Base-by-base conservation (phyloP, 2,888 invertebrate species). In the Creontiades dilutus region DNA sequence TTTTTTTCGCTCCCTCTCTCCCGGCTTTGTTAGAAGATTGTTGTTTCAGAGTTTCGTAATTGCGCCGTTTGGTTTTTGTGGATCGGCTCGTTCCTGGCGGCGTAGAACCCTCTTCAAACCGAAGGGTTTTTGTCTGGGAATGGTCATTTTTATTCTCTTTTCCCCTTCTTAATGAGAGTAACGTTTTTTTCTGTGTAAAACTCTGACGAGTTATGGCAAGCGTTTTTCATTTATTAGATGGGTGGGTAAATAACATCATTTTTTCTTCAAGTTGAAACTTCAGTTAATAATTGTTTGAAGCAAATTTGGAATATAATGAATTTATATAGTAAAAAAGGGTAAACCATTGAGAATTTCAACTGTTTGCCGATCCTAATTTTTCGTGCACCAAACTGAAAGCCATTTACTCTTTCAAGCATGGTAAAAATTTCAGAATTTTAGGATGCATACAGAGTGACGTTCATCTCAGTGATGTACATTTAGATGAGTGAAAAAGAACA, bases 31-130 rank as follows among this genome's bases (percentile, higher is more conserved):
- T 86, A 86, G 52, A 76, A 86, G 86, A 86, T 86, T 86, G 75
- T 86, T 86, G 86, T 86, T 86, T 76, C 86, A 68, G 86, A 86
- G 86, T 86, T 86, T 78, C 75, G 86, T 86, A 75, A 86, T 86
- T 75, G 86, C 28, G 75, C 75, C 37, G 16, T 86, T 75, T n/a
- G 86, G 75, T 86, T 86, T 86, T 86, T 68, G 86, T 46, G 47
- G 86, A 86, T 86, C 86, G 46, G 47, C 75, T 86, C 55, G 47
- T 27, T 82, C 82, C 82, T 80, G 37, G 37, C 78, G 12, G 14
- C 0, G 82, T 19, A 52, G 52, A 82, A 82, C 82, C 82, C 82
- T 82, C 82, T 82, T 82, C 82, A 82, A 82, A 82, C n/a, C 37
- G 16, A 23, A 13, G 37, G 52, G 48, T 14, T 82, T 82, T 82